Percentiles rank a stretch among this genome's conserved stretches.
These are phyloP conservation scores for Semotilus atromaculatus DNA, from an alignment of 2,797 vertebrate species.

Conservation along the genomic window DNA sequence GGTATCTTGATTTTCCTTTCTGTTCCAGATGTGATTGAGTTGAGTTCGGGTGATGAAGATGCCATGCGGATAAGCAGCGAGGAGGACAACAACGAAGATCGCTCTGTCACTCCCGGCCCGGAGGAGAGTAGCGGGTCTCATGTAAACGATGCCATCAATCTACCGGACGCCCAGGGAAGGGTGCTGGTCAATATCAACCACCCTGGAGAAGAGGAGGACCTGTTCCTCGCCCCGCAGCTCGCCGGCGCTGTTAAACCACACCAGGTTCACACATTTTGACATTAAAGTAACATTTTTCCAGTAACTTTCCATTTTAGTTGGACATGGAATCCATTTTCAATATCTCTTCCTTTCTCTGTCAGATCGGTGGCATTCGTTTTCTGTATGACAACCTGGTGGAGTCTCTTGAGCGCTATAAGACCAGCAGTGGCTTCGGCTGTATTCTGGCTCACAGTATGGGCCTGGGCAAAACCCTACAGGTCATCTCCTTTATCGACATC, in stretches of 20 bases:
- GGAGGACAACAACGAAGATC: constrained; percentile 85
- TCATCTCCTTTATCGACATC: constrained; percentile 97
- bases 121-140: constrained; percentile 96
- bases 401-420: constrained; percentile 93
- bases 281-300: not conserved
- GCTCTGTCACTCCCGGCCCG: constrained; percentile 74
- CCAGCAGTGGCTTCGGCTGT: constrained; percentile 96
- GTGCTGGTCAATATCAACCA: constrained; percentile 98
- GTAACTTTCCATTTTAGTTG: not conserved
- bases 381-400: constrained; percentile 98
- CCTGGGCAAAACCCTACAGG: constrained; percentile 96
- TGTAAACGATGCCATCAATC: constrained; percentile 91
- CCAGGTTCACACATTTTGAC: constrained; percentile 76
- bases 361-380: constrained; percentile 98
- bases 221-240: constrained; percentile 93
- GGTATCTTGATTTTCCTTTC: not conserved
- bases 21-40: constrained; percentile 90
- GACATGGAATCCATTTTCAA: not conserved
- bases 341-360: constrained; percentile 29
- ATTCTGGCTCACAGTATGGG: constrained; percentile 99
- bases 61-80: constrained; percentile 91
- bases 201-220: constrained; percentile 93
- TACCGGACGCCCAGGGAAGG: constrained; percentile 88
- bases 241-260: constrained; percentile 95
- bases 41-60: constrained; percentile 96